Evolutionary conservation across 2,888 invertebrate species (phyloP).

Genomic region (Rhyacophila evoluta): DNA sequence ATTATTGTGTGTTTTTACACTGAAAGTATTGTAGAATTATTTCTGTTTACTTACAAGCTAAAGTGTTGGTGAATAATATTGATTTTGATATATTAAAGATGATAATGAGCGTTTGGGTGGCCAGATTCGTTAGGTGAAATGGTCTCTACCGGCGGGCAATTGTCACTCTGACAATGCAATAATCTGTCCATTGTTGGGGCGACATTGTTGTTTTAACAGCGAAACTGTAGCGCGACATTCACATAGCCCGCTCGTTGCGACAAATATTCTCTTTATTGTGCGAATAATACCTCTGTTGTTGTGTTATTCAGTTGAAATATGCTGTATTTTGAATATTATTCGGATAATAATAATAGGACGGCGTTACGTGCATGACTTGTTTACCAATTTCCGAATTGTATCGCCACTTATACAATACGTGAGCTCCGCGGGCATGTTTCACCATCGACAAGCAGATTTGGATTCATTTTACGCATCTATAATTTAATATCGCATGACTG

Average conservation of each 20-base stretch:
- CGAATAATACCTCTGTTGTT: conserved; percentile 55
- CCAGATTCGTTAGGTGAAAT: too few relatives aligned
- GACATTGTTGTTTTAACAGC: conserved; percentile 72
- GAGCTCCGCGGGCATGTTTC: background rate
- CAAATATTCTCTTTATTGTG: conserved; percentile 52
- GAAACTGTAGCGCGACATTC: conserved; percentile 54
- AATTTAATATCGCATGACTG: background rate
- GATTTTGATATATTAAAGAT: too few relatives aligned
- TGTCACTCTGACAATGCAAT: conserved; percentile 71
- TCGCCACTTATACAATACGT: conserved; percentile 50
- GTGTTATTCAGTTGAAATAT: conserved; percentile 54
- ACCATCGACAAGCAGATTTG: background rate
- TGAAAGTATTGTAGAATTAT: too few relatives aligned
- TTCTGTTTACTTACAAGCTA: too few relatives aligned
- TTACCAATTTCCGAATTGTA: conserved; percentile 43
- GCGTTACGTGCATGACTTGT: conserved; percentile 54
- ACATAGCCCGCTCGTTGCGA: conserved; percentile 43
- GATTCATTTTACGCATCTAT: too few relatives aligned
- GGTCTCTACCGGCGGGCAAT: conserved; percentile 62
- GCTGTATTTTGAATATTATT: conserved; percentile 54
- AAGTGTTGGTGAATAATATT: too few relatives aligned
- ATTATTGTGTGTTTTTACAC: too few relatives aligned
- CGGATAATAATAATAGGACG: conserved; percentile 54
- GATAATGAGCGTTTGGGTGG: too few relatives aligned
- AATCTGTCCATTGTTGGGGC: conserved; percentile 68